These are phyloP conservation scores for Peromyscus attwateri DNA, from an alignment of 2,797 vertebrate species.

Conservation along the genomic window DNA sequence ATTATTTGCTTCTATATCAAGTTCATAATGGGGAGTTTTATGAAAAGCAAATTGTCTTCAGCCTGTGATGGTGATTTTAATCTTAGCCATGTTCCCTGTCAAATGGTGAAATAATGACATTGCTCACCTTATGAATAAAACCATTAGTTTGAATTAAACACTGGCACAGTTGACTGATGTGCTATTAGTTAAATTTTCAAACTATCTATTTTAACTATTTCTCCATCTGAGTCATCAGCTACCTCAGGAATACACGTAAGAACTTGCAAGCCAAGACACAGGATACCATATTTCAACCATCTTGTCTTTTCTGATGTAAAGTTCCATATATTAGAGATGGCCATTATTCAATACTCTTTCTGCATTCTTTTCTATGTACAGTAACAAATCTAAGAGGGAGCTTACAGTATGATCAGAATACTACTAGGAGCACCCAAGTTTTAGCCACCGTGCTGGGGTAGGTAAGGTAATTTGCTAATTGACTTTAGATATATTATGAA, in stretches of 20 bases:
- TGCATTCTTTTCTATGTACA: not conserved
- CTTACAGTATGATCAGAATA: not conserved
- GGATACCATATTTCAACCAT: not conserved
- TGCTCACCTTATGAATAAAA: conserved; percentile 27
- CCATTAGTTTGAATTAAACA: not conserved
- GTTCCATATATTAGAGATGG: not conserved
- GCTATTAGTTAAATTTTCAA: not conserved
- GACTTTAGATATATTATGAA: conserved; percentile 55
- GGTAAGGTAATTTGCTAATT: conserved; percentile 8
- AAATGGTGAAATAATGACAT: conserved; percentile 1
- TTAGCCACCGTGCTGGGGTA: not conserved
- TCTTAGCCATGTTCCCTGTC: not conserved
- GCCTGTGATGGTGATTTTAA: not conserved
- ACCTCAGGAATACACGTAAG: not conserved
- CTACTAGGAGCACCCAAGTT: not conserved
- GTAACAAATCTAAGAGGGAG: not conserved
- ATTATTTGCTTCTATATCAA: not conserved
- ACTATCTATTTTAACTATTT: not conserved
- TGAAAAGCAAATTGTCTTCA: not conserved
- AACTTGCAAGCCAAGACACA: not conserved
- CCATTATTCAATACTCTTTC: not conserved
- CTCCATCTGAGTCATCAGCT: not conserved
- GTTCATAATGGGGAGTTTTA: not conserved
- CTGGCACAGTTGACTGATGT: not conserved
- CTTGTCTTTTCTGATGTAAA: not conserved